Evolutionary conservation across 2,888 invertebrate species (phyloP), one percentile per base, ranked within the genome.

Genomic region (Isotomurus palustris): DNA sequence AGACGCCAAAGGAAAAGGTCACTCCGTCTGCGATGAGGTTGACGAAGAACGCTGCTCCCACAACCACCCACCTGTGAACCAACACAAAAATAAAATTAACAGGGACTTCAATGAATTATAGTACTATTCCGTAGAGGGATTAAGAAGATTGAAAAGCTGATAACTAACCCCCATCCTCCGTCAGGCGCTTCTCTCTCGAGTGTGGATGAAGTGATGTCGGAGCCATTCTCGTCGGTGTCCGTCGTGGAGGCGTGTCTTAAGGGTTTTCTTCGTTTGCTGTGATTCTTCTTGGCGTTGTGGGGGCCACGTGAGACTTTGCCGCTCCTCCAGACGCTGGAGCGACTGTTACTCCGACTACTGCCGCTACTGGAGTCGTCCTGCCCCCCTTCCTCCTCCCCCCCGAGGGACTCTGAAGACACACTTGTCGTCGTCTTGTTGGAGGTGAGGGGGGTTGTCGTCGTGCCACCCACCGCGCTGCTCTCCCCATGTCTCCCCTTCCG

Each of bases 21-120:
- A 92, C 85, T 2, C 94, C 94, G 75, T 94, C 94, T 38, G 91
- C 91, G 71, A 94, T 90, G 63, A 91, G 80, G 74, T 91, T 91
- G 64, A 91, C 87, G 78, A 91, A 81, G 75, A 94, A 93, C 0
- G 91, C 86, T 24, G 90, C 90, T 60, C 86, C 84, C 0, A 93
- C 92, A 50, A 94, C 83, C 28, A 93, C 86, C 93, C 93, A 94
- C 4, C 92, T 92, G 87, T 5, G 32, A 45, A 50, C 6, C n/a
- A n/a, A n/a, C n/a, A n/a, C n/a, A n/a, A n/a, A n/a, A n/a, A 44
- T 10, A 22, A 44, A 8, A 19, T 24, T 10, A 32, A 32, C 10
- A 32, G 32, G 12, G 12, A 32, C 10, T 32, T 32, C 8, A 32
- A 12, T 32, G 8, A 32, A 12, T 8, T 32, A 8, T 10, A 32